Evolutionary conservation across 2,888 invertebrate species (phyloP).

Genomic region (Xestoiulus laeticollis): DNA sequence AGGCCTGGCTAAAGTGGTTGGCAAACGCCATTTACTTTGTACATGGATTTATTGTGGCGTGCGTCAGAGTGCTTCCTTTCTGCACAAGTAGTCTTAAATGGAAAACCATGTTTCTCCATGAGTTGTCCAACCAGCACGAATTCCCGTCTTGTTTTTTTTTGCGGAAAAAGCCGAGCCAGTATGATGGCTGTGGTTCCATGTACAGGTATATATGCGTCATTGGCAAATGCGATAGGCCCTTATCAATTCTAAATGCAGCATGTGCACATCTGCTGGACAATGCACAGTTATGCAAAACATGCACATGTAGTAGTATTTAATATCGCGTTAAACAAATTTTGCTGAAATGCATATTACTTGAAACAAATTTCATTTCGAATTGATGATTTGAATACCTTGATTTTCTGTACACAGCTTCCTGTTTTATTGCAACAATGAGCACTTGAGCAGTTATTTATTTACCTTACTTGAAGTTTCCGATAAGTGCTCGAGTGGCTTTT

Average conservation of each 20-base stretch:
- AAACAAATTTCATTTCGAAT: too few relatives aligned
- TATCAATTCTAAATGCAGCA: neutral
- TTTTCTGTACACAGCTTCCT: too few relatives aligned
- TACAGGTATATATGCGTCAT: neutral
- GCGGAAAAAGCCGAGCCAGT: neutral
- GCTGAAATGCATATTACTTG: too few relatives aligned
- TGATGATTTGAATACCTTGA: too few relatives aligned
- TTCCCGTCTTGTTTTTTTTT: neutral
- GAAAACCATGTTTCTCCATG: neutral
- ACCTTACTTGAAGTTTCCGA: neutral
- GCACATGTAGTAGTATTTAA: too few relatives aligned
- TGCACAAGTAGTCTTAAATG: constrained; percentile 1
- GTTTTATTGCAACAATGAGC: constrained; percentile 7
- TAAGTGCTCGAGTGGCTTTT: neutral
- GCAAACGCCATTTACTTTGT: neutral
- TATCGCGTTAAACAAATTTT: too few relatives aligned
- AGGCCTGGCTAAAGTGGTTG: neutral
- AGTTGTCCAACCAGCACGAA: neutral
- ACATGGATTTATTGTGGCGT: neutral
- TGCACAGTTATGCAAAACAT: neutral
- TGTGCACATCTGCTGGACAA: neutral
- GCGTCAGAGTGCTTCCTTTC: neutral
- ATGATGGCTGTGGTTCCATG: neutral
- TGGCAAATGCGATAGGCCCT: neutral
- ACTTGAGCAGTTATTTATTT: neutral